Base-by-base conservation (phyloP, 2,888 invertebrate species). In the Ichneumon xanthorius region DNA sequence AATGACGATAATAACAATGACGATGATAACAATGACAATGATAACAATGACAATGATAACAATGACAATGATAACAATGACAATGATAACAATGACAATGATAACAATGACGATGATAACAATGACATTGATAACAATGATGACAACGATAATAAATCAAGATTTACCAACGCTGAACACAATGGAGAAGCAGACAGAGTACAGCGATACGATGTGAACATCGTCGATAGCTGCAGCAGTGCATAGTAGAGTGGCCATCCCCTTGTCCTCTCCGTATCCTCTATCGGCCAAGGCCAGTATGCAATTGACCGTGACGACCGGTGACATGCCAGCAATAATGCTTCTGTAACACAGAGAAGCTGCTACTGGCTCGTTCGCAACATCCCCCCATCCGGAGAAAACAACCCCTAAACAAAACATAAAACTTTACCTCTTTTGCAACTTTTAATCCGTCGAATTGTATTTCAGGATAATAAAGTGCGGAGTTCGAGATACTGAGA, bases 161-260 rank as follows among this genome's bases (percentile, higher is more conserved):
- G 4, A 58, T 88, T 88, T 93, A 96, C 96, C 96, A 88, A 95
- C 94, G 70, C 95, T 95, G 90, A 97, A 96, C 70, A 96, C 95
- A 65, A 96, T 94, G 30, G 96, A 96, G 72, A 96, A 94, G 73
- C 96, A 93, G 50, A 97, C 95, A 26, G 96, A 96, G 92, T 97
- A 97, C 3, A 96, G 94, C 80, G 97, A 96, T 87, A 97, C 96
- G 73, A 97, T 96, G 76, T 97, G 95, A 72, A 97, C 96, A 93
- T 97, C 97, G 91, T 97, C 97, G 82, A 97, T 95, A 84, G 96
- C 96, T 16, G 96, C 95, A 0, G 96, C 96, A 7, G 96, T 96
- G 85, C 96, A 96, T 4, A 97, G 96, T 72, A 97, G 94, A 0
- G 97, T 97, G 58, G 97, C 96, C 48, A 98, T 96, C 37, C 97